A percentile compares a stretch with the other conserved stretches of the same genome.
Conservation (phyloP, 2,113 vertebrate genomes). For the Trochalopteron elliotii region DNA sequence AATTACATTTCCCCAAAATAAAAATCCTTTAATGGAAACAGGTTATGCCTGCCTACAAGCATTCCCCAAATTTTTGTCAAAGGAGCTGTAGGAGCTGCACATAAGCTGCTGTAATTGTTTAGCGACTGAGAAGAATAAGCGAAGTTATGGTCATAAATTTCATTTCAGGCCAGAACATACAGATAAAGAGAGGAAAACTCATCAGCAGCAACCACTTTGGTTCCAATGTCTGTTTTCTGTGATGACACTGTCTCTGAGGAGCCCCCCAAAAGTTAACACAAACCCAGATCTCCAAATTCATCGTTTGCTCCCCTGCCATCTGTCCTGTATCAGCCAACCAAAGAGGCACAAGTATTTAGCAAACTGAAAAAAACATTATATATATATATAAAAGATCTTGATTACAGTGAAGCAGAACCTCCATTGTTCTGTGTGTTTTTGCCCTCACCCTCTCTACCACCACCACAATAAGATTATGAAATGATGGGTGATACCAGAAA, state of each 20-base stretch:
- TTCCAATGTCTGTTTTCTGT: not conserved
- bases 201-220: not conserved
- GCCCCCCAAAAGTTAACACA: not conserved
- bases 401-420: not conserved
- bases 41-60: not conserved
- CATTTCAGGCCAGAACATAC: not conserved
- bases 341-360: not conserved
- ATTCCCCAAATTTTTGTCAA: not conserved
- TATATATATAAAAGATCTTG: not conserved
- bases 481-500: not conserved
- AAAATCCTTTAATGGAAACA: not conserved
- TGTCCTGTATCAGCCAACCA: not conserved
- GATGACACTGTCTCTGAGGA: not conserved
- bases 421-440: not conserved
- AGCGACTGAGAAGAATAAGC: not conserved
- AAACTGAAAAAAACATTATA: not conserved
- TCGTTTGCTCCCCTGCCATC: fast-evolving
- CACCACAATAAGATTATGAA: not conserved
- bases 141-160: not conserved
- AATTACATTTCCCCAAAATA: not conserved
- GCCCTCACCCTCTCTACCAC: not conserved
- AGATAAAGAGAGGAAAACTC: not conserved
- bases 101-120: not conserved
- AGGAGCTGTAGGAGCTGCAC: not conserved
- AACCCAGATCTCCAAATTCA: not conserved